phyloP scores from a whole-genome alignment of 2,888 invertebrate species.

The Callyntrura sp. region DNA sequence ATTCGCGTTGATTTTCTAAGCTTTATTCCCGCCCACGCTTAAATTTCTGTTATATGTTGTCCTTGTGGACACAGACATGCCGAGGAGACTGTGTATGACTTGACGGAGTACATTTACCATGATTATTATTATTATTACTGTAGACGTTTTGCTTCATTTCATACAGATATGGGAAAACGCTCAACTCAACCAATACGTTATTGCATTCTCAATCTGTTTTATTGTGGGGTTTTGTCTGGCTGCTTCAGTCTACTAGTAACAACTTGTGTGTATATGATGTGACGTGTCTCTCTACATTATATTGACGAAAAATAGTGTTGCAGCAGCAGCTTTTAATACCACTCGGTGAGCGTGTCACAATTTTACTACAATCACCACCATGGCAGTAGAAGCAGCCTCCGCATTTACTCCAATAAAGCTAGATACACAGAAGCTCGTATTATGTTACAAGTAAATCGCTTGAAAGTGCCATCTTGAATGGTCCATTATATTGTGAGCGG shows the following conservation, averaged over 20 bases:
- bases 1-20: too few species aligned
- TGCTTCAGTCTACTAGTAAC: not conserved
- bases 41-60: too few species aligned
- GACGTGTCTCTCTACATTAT: not conserved
- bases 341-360: not conserved
- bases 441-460: conserved; percentile 43
- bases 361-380: not conserved
- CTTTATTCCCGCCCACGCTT: too few species aligned
- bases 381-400: not conserved
- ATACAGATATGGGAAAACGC: not conserved
- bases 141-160: not conserved
- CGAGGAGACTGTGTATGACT: too few species aligned
- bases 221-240: not conserved
- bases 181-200: not conserved
- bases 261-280: not conserved
- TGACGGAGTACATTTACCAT: too few species aligned
- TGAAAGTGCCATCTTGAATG: conserved; percentile 43
- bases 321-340: not conserved
- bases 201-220: not conserved
- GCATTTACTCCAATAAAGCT: not conserved
- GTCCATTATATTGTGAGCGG: conserved; percentile 57
- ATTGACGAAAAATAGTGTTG: not conserved
- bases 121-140: too few species aligned
- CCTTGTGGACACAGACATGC: too few species aligned
- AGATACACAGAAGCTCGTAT: not conserved